Conservation (phyloP, 2,113 vertebrate genomes). For the Arizona elegans region DNA sequence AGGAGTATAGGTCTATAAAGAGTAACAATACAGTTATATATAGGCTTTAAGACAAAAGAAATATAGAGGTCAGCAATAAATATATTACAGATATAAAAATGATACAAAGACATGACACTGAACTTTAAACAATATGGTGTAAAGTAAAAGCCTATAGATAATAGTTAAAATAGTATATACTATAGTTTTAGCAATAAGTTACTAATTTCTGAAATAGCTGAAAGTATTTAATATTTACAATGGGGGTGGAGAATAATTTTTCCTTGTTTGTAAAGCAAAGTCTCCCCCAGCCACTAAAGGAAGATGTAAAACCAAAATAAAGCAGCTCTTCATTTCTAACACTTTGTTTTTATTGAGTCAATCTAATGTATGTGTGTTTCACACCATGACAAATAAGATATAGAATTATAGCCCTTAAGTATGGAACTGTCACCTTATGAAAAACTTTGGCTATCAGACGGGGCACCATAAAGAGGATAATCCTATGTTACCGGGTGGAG, state of each 20-base stretch:
- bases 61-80: not conserved
- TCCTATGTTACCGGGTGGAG: no score
- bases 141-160: not conserved
- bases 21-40: not conserved
- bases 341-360: not conserved
- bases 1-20: not conserved
- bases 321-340: not conserved
- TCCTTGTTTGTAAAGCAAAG: not conserved
- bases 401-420: no score
- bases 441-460: no score
- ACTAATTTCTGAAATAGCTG: not conserved
- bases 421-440: no score
- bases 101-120: not conserved
- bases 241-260: no score
- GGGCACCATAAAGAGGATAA: no score
- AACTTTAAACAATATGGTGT: not conserved
- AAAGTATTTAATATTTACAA: no score
- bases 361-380: no score
- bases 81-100: not conserved
- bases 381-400: no score
- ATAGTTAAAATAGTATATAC: not conserved
- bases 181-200: not conserved
- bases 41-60: not conserved
- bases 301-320: not conserved
- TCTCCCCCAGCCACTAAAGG: not conserved